Percentiles rank a stretch among this genome's conserved stretches.
phyloP scores from a whole-genome alignment of 2,797 vertebrate species.

The Anisognathus igniventris region DNA sequence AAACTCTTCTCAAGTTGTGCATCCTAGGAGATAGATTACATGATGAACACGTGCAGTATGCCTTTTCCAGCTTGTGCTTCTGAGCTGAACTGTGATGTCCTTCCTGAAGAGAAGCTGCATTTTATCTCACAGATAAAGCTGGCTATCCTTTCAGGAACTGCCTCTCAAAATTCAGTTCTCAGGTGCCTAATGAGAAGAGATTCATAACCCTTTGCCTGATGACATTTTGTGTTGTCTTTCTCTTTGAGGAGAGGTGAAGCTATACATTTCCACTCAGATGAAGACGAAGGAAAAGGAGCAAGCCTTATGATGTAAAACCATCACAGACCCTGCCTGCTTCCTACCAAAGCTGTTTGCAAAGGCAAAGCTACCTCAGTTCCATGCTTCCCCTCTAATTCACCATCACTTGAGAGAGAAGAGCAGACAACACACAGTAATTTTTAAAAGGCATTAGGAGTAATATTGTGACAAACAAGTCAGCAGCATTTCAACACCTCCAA shows the following conservation, averaged over 20 bases:
- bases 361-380: neutral
- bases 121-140: neutral
- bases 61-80: conserved; percentile 2
- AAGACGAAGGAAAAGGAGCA: neutral
- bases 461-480: conserved; percentile 49
- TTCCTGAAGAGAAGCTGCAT: neutral
- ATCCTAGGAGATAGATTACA: conserved; percentile 43
- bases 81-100: neutral
- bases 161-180: neutral
- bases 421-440: conserved; percentile 11
- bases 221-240: neutral
- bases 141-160: neutral
- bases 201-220: neutral
- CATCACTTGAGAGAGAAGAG: neutral
- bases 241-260: neutral
- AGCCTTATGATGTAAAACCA: neutral
- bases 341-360: neutral
- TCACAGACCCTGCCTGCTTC: neutral
- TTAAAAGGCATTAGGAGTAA: conserved; percentile 30
- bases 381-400: neutral
- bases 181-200: neutral
- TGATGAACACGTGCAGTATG: neutral
- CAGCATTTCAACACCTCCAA: neutral
- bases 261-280: neutral
- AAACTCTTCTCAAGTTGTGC: conserved; percentile 39